phyloP scores from a whole-genome alignment of 37 sponge, comb jelly and placozoan genomes.

The Spongia lamella region DNA sequence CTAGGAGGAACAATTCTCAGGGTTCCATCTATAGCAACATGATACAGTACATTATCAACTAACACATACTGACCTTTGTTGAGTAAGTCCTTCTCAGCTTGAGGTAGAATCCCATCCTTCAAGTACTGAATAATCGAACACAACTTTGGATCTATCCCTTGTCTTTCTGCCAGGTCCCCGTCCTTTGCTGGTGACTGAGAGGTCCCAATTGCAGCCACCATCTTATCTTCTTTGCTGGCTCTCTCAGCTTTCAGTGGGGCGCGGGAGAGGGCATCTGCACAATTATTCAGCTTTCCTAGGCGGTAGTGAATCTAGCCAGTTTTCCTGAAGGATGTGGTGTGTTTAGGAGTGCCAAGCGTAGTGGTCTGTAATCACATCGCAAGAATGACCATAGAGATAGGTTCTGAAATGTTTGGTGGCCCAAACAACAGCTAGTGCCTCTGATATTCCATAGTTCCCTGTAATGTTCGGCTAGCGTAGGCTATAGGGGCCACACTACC shows the following conservation, averaged over 20 bases:
- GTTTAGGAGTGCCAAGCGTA: neutral
- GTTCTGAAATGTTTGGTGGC: too few species aligned
- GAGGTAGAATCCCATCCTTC: neutral
- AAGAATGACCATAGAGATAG: slow-evolving; percentile 11
- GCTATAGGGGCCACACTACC: neutral
- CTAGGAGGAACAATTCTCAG: too few species aligned
- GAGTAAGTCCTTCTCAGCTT: neutral
- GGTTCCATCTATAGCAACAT: neutral
- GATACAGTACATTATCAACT: too few species aligned
- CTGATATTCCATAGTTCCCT: slow-evolving; percentile 26
- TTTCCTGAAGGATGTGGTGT: slow-evolving; percentile 22
- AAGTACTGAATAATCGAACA: slow-evolving; percentile 1
- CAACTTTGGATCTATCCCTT: neutral
- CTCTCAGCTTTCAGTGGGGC: too few species aligned
- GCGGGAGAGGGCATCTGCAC: slow-evolving; percentile 23
- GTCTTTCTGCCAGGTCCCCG: slow-evolving; percentile 9
- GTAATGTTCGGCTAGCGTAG: slow-evolving; percentile 25
- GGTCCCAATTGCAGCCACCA: neutral
- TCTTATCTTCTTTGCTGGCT: too few species aligned
- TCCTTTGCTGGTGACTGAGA: neutral
- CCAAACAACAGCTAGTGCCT: slow-evolving; percentile 28
- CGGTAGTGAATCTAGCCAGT: slow-evolving; percentile 28
- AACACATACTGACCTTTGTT: too few species aligned
- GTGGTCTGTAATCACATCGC: slow-evolving; percentile 12
- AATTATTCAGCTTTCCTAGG: slow-evolving; percentile 6